Conservation (phyloP, 2,113 vertebrate species). For the Fregetta grallaria region DNA sequence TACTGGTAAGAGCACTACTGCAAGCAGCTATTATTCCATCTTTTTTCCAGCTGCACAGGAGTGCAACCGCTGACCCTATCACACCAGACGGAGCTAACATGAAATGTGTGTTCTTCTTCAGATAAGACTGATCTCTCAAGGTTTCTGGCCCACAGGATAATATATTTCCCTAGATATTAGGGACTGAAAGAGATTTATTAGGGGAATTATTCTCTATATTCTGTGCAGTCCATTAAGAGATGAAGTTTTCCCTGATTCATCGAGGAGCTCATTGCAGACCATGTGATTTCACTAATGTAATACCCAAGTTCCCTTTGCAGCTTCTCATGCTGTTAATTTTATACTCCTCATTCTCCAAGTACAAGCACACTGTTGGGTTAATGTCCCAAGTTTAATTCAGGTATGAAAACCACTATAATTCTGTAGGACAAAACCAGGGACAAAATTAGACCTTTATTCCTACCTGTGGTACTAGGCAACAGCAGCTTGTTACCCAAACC, state of each 20-base stretch:
- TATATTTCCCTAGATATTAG: not conserved
- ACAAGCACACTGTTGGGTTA: not conserved
- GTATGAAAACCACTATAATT: not conserved
- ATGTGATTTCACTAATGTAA: not conserved
- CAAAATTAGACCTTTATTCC: not conserved
- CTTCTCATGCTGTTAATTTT: not conserved
- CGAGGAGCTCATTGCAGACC: not conserved
- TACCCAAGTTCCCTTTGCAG: not conserved
- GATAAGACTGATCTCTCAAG: not conserved
- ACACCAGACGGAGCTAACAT: not conserved
- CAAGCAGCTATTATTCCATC: not conserved
- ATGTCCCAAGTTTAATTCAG: not conserved
- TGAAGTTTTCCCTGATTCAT: not conserved
- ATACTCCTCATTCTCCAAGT: not conserved
- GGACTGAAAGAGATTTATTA: not conserved
- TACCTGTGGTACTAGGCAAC: not conserved
- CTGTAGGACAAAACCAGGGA: not conserved
- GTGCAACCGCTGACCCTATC: not conserved
- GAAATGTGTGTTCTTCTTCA: not conserved
- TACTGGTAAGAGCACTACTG: not conserved
- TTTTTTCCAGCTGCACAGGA: not conserved
- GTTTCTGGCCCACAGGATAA: not conserved
- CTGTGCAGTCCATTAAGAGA: conserved; percentile 6
- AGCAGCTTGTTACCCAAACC: not conserved
- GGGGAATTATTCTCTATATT: not conserved